Base-by-base conservation (phyloP, 2,797 vertebrate genomes). In the Mallotus villosus region DNA sequence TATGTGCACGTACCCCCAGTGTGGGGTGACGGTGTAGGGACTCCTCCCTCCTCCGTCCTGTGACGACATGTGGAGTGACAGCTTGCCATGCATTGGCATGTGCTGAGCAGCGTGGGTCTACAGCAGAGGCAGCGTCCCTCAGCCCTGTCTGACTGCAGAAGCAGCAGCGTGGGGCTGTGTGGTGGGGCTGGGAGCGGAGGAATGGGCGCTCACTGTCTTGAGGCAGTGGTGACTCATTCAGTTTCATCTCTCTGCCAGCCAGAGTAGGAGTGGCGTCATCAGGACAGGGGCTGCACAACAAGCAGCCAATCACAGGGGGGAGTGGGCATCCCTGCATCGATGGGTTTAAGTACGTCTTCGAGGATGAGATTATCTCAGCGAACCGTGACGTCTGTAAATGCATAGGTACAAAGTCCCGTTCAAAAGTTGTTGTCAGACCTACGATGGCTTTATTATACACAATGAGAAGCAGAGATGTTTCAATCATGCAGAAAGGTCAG, bases 161-260 rank as follows among this genome's bases (percentile, higher is more conserved):
- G 51, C 4, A 63, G 51, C 4, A 62, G 80, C 76, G 76, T 68
- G 69, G 74, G 59, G 17, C 41, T 74, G 61, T 76, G 81, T 80
- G 66, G 22, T 74, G 49, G 0, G 63, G 80, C 75, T 74, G 74
- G 64, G 59, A 78, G 75, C 71, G 55, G 49, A 82, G 81, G 80
- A 87, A 82, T 81, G 83, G 83, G 74, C 74, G 16, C 78, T 83
- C 85, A 81, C 68, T 58, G 80, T 55, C 78, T 82, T 63, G 74
- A 79, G 81, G 87, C 81, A 73, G 69, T 17, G 67, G 79, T 91
- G 90, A 92, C 88, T 86, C 87, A 87, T 81, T 80, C 71, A 5
- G 53, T 76, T 82, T 85, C 82, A 17, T 57, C 46, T 11, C 17
- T 68, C 55, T 37, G 16, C 21, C 88, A 82, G 77, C 9, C 12